These are phyloP conservation scores for Orcinus orca DNA, from an alignment of 2,113 vertebrate species.

Conservation along the genomic window DNA sequence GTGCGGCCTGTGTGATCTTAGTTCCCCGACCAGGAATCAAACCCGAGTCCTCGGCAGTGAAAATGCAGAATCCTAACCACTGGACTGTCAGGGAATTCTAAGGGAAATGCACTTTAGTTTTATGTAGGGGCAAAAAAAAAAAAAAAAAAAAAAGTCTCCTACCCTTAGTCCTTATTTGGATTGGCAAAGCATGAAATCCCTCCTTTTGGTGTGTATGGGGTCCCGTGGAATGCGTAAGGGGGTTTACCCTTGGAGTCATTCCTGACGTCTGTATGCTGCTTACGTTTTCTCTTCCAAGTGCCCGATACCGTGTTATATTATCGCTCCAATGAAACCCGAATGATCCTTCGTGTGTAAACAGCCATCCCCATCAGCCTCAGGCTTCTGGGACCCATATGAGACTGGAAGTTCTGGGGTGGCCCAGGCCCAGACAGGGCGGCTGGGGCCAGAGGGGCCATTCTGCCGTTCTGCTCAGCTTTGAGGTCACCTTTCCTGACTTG, in stretches of 20 bases:
- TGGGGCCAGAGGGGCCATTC: not conserved
- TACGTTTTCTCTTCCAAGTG: not conserved
- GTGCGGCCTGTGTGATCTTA: no score
- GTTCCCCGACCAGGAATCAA: no score
- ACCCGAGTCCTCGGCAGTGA: no score
- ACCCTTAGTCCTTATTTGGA: not conserved
- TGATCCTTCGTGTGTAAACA: not conserved
- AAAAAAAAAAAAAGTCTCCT: not conserved
- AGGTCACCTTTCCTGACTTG: not conserved
- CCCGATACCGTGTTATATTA: not conserved
- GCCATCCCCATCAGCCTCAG: not conserved
- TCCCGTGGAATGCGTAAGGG: fast-evolving
- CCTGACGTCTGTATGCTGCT: not conserved
- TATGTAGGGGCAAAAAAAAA: not conserved
- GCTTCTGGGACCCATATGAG: not conserved
- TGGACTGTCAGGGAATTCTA: no score
- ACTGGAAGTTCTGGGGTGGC: not conserved
- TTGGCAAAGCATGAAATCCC: not conserved
- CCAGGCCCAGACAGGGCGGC: not conserved
- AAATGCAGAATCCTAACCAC: no score
- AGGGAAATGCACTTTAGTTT: not conserved
- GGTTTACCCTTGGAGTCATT: not conserved
- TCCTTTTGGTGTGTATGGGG: not conserved
- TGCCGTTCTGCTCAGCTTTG: not conserved
- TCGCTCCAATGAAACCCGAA: not conserved